Evolutionary conservation across 2,888 invertebrate species (phyloP), one percentile per base, ranked within the genome.

Genomic region (Scaptomyza cyrtandrae): DNA sequence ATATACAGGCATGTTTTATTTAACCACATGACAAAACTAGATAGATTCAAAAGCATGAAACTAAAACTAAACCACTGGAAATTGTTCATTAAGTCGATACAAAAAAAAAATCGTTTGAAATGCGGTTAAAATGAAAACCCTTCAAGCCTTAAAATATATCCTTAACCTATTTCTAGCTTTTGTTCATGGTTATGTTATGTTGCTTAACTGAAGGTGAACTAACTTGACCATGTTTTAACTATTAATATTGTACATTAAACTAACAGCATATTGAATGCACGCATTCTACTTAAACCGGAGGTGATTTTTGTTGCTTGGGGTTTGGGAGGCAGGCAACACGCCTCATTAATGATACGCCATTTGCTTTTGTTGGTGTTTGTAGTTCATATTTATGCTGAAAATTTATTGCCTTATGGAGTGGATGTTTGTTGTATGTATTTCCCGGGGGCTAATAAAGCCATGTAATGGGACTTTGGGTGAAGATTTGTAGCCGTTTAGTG

Each of bases 301-400:
- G 11, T 29, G 24, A 13, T 29, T 52, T 35, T 27, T 50, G 13
- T n/a, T 10, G n/a, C 1, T 5, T 19, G 19, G 19, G 19, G 62
- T 43, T 33, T 61, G 53, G 53, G 41, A 39, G 58, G 61, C 45
- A 69, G 71, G 49, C 33, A 19, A 48, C 69, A 70, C 65, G 76
- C 59, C 73, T 76, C 71, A 84, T 81, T 84, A 80, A 70, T 78
- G 62, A 65, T 80, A 81, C 78, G 78, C 84, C 65, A 81, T 80
- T 75, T 71, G 59, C 19, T 66, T 65, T 24, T 24, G 24, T 24
- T 24, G 24, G 49, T n/a, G 29, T 48, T 29, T 29, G 44, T 33
- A 54, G 70, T 65, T 69, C 74, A 80, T 74, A 79, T 79, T 79
- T 79, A 82, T 82, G 74, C 14, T 54, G 45, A 24, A 37, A 81